Conservation (phyloP, 2,113 vertebrate genomes). For the Motacilla alba region DNA sequence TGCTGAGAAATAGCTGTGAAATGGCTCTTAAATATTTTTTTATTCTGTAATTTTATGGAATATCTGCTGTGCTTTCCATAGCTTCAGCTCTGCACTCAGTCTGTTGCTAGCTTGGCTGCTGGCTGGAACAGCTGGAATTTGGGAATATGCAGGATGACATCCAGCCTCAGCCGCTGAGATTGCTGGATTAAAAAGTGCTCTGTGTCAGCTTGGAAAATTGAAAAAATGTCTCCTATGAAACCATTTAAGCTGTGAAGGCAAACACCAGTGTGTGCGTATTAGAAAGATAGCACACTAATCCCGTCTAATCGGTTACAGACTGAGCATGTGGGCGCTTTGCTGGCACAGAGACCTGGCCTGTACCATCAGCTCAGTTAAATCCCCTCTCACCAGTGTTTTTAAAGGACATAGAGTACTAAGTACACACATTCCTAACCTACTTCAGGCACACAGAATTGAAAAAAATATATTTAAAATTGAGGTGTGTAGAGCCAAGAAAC, state of each 20-base stretch:
- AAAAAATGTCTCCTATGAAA: neutral
- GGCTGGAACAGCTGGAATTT: neutral
- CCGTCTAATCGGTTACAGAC: neutral
- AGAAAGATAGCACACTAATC: neutral
- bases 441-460: neutral
- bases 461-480: neutral
- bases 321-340: neutral
- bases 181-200: neutral
- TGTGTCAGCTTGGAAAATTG: neutral
- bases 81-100: neutral
- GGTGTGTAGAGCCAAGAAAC: neutral
- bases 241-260: neutral
- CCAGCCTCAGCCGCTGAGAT: neutral
- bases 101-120: neutral
- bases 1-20: neutral
- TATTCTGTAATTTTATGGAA: neutral
- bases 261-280: neutral
- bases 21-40: neutral
- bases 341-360: neutral
- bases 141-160: neutral
- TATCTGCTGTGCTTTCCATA: neutral
- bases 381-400: neutral
- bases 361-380: neutral
- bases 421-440: neutral
- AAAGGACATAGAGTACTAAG: neutral